phyloP scores from a whole-genome alignment of 2,113 vertebrate genomes.

The Cygnus atratus region DNA sequence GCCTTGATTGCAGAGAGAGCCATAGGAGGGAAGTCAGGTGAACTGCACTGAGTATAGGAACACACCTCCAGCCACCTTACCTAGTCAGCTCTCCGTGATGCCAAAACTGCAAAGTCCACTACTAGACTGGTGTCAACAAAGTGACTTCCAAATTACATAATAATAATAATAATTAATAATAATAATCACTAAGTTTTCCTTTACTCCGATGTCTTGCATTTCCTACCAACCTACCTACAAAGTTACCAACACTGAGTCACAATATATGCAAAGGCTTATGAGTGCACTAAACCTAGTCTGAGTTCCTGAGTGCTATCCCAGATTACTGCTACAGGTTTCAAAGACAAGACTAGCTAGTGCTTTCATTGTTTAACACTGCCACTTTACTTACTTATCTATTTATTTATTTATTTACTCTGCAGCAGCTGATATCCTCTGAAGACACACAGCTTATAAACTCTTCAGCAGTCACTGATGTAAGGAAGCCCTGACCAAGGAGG shows the following conservation, averaged over 20 bases:
- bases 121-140: accelerated
- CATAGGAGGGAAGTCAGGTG: too few relatives aligned
- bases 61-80: not conserved
- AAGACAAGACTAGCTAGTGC: accelerated
- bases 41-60: not conserved
- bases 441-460: not conserved
- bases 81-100: not conserved
- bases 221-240: not conserved
- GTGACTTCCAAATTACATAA: not conserved
- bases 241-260: not conserved
- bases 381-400: too few relatives aligned
- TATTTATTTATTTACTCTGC: not conserved
- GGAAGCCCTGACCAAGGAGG: not conserved
- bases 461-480: not conserved
- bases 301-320: not conserved
- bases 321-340: not conserved
- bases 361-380: not conserved
- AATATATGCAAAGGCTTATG: not conserved
- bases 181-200: not conserved
- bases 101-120: not conserved
- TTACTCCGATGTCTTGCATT: not conserved
- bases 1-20: not conserved
- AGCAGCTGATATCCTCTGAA: not conserved
- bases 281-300: not conserved
- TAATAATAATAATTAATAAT: too few relatives aligned